Base-by-base conservation (phyloP, 2,888 invertebrate genomes). In the Pyrocoelia pectoralis region DNA sequence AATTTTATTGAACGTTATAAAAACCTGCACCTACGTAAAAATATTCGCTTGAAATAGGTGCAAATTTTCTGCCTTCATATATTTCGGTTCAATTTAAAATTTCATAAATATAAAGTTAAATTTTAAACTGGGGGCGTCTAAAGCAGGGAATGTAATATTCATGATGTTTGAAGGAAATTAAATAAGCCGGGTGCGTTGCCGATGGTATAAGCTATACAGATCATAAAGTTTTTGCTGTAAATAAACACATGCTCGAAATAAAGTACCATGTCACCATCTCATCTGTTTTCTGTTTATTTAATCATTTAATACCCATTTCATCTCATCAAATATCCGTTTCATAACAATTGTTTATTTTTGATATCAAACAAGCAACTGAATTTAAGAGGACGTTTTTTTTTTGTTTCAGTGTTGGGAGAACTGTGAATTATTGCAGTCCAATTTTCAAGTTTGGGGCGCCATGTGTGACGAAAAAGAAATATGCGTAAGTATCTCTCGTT, bases 321-420 rank as follows among this genome's bases (percentile, higher is more conserved):
- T 59, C n/a, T n/a, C 56, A 46, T 59, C 38, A 49, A 62, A 62
- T 62, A 59, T 66, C 61, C 56, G 62, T 51, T 58, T 29, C 55
- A 51, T 51, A 52, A 43, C 49, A 41, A 18, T 28, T 59, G 55
- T 52, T 55, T 64, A 56, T 52, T 57, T 33, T 51, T 38, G 38
- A 56, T 51, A 38, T 14, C 43, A 29, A 15, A 15, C 33, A 50
- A n/a, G n/a, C 29, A 43, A 17, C 43, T 40, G 19, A 10, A 51
- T 9, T 38, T 10, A 15, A 59, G 13, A 17, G 18, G 54, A 54
- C 40, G 24, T 8, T 46, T 54, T 59, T 76, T 73, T 79, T 84
- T 84, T 84, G 84, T 88, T 82, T 19, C 87, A 90, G 90, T 90
- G 90, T 79, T 90, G 90, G 90, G 89, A 89, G 82, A 89, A 89